Evolutionary conservation across 2,888 invertebrate species (phyloP).

Genomic region (Bruchidius siliquastri): DNA sequence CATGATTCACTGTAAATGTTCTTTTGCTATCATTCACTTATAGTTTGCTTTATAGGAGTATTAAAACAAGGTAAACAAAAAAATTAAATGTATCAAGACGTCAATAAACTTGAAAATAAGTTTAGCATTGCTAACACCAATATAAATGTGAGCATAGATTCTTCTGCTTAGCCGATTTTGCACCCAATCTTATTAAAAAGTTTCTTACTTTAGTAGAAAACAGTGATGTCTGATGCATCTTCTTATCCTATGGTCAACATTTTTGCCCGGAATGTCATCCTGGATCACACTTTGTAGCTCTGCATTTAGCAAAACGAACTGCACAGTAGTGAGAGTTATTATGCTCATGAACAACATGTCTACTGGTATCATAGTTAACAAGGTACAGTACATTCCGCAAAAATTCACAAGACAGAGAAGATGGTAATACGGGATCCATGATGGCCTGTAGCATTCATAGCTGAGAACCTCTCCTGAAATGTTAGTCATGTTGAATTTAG

Average conservation of each 20-base stretch:
- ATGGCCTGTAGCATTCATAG: background rate
- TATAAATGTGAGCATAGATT: no score
- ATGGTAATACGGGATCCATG: background rate
- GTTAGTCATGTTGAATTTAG: no score
- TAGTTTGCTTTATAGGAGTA: no score
- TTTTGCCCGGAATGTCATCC: background rate
- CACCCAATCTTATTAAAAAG: no score
- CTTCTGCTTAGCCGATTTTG: no score
- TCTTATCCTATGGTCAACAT: background rate
- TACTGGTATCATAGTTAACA: background rate
- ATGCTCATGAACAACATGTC: background rate
- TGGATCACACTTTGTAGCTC: background rate
- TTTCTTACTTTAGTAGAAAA: background rate
- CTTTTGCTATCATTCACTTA: no score
- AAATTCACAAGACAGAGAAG: background rate
- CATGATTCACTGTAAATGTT: no score
- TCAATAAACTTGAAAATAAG: no score
- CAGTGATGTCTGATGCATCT: background rate
- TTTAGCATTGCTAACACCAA: no score
- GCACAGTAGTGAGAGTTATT: background rate
- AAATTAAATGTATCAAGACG: no score
- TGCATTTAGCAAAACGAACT: background rate
- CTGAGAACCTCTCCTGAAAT: background rate
- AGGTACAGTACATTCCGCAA: background rate
- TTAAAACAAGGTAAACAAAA: no score